Base-by-base conservation (phyloP, 2,113 vertebrate genomes). In the Noctilio leporinus region DNA sequence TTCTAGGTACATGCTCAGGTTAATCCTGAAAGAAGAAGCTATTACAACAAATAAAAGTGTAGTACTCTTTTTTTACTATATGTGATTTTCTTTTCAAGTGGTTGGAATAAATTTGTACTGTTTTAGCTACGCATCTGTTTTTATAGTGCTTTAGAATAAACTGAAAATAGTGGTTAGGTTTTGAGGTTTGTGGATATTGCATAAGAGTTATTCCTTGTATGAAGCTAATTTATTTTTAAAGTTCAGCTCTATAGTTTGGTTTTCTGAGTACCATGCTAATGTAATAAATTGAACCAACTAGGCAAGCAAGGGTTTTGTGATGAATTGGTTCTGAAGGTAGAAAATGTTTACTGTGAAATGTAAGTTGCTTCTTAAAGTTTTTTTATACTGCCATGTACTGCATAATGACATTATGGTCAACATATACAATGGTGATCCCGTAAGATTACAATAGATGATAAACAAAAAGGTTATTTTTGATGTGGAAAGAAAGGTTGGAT, bases 281-380 rank as follows among this genome's bases (percentile, higher is more conserved):
- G 17, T 80, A 95, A 78, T 89, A 89, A 89, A 62, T 89, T 80
- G 65, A 88, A 80, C 43, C 24, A 77, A 26, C 8, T 86, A 91
- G 35, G 35, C 30, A 62, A 28, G 40, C 2, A 4, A 53, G 35
- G 10, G 7, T 93, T 95, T 72, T 87, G 14, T 91, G 57, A 91
- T 53, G 72, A 10, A 53, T 80, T 72, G 20, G 77, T 72, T 94
- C 35, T 93, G 45, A 85, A 81, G 17, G 78, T 53, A 89, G 53
- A 73, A 86, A 86, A 65, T 93, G 43, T 67, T 87, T 91, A 51
- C 40, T 78, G 43, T 89, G 28, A 95, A 87, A 83, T 91, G 51
- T 91, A 96, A 93, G 47, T 10, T 89, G 17, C 45, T 45, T 30
- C 62, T 76, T 96, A 35, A 86, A 95, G 91, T 87, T 84, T 91